These are phyloP conservation scores for Cepaea nemoralis DNA, from an alignment of 1,140 invertebrate genomes.

Conservation along the genomic window DNA sequence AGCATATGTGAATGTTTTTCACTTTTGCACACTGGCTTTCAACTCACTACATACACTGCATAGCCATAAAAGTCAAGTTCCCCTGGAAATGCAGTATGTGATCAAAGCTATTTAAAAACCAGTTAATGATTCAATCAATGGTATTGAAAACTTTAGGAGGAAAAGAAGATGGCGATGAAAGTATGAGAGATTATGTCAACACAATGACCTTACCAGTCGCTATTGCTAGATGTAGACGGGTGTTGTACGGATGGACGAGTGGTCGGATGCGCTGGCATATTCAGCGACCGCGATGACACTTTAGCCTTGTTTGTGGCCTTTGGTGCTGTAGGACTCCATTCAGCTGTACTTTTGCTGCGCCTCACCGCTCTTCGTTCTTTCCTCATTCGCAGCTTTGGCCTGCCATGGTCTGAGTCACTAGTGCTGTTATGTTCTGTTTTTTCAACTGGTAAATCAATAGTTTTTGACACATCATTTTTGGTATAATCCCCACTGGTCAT, in stretches of 20 bases:
- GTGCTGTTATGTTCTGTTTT: slow-evolving; percentile 49
- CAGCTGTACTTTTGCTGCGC: slow-evolving; percentile 67
- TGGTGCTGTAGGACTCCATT: slow-evolving; percentile 38
- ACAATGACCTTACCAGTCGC: slow-evolving; percentile 35
- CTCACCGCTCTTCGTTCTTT: slow-evolving; percentile 55
- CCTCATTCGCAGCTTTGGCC: slow-evolving; percentile 41
- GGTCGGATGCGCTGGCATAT: slow-evolving; percentile 9
- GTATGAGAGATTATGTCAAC: not conserved
- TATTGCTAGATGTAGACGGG: slow-evolving; percentile 33
- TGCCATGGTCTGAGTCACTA: slow-evolving; percentile 38
- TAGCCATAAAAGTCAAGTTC: too few species aligned
- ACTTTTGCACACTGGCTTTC: too few species aligned
- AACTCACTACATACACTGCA: too few species aligned
- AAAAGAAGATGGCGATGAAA: too few species aligned
- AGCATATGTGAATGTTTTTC: too few species aligned
- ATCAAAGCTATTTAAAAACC: too few species aligned
- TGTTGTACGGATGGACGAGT: not conserved
- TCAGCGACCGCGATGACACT: slow-evolving; percentile 29
- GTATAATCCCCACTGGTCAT: not conserved
- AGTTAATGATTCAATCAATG: too few species aligned
- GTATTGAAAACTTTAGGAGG: too few species aligned
- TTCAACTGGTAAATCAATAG: slow-evolving; percentile 13
- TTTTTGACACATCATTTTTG: not conserved
- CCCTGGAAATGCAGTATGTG: too few species aligned
- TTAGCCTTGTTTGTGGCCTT: slow-evolving; percentile 13